These are phyloP conservation scores for Amphimallon solstitiale DNA, from an alignment of 2,888 invertebrate species.

Conservation along the genomic window DNA sequence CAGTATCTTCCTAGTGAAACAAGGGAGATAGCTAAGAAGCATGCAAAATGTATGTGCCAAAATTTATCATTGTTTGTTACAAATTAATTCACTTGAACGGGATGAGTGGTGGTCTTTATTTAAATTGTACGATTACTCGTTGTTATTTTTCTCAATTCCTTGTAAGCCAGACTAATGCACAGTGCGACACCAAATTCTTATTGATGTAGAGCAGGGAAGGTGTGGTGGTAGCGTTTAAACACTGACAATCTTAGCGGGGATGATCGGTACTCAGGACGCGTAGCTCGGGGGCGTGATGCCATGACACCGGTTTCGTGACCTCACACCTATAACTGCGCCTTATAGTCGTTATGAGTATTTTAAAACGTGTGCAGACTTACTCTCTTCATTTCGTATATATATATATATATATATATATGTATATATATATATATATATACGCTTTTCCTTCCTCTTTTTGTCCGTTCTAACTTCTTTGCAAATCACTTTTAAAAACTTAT, in stretches of 20 bases:
- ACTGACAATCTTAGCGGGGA: conserved; percentile 39
- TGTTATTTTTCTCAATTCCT: conserved; percentile 41
- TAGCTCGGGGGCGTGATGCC: conserved; percentile 44
- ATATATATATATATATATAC: background rate
- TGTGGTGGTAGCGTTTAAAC: conserved; percentile 35
- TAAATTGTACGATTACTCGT: conserved; percentile 40
- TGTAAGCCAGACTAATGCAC: conserved; percentile 38
- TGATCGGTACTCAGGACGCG: conserved; percentile 46
- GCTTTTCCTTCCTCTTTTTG: background rate
- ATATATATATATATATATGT: background rate
- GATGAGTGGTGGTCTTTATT: conserved; percentile 36
- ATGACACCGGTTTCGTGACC: conserved; percentile 45
- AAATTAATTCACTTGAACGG: conserved; percentile 34
- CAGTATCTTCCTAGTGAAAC: no score
- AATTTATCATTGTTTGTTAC: conserved; percentile 9
- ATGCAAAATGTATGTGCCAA: background rate
- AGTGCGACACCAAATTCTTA: conserved; percentile 15
- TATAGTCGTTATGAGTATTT: conserved; percentile 47
- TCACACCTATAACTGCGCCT: conserved; percentile 45
- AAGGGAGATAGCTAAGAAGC: no score
- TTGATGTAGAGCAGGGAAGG: conserved; percentile 15
- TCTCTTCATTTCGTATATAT: background rate
- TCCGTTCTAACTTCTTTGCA: conserved; percentile 7
- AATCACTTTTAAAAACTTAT: conserved; percentile 27
- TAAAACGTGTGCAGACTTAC: conserved; percentile 42